Conservation (phyloP, 2,888 invertebrate genomes). For the Lochmaea crataegi region DNA sequence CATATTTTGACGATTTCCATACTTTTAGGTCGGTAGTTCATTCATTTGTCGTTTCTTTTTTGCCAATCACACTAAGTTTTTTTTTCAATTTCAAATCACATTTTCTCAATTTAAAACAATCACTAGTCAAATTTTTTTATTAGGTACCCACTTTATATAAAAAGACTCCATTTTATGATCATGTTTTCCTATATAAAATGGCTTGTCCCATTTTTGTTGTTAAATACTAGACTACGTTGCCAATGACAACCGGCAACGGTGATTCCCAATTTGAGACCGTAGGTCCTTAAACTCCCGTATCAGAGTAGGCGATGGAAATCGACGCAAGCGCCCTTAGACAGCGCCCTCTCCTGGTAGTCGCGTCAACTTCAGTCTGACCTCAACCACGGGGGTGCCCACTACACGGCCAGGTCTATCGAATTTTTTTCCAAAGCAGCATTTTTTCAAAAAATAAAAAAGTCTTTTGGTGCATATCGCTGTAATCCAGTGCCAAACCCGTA, state of each 20-base stretch:
- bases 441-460: conserved; percentile 28
- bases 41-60: too few relatives aligned
- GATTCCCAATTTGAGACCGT: conserved; percentile 6
- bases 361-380: conserved; percentile 63
- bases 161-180: background rate
- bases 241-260: background rate
- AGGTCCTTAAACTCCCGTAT: conserved; percentile 10
- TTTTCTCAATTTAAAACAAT: too few relatives aligned
- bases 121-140: background rate
- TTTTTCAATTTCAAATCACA: too few relatives aligned
- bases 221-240: background rate
- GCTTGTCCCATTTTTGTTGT: background rate
- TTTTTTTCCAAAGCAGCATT: conserved; percentile 41
- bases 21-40: too few relatives aligned
- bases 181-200: background rate
- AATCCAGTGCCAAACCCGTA: conserved; percentile 42
- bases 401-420: conserved; percentile 48
- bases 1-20: too few relatives aligned
- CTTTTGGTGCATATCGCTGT: conserved; percentile 41
- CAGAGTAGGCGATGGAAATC: conserved; percentile 47
- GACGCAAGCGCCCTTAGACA: conserved; percentile 52
- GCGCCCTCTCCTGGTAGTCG: conserved; percentile 60
- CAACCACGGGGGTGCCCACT: conserved; percentile 57
- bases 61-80: too few relatives aligned
- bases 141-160: background rate